Percentiles rank a stretch among this genome's conserved stretches.
Evolutionary conservation across 2,888 invertebrate species (phyloP).

Genomic region (Eledone cirrhosa): DNA sequence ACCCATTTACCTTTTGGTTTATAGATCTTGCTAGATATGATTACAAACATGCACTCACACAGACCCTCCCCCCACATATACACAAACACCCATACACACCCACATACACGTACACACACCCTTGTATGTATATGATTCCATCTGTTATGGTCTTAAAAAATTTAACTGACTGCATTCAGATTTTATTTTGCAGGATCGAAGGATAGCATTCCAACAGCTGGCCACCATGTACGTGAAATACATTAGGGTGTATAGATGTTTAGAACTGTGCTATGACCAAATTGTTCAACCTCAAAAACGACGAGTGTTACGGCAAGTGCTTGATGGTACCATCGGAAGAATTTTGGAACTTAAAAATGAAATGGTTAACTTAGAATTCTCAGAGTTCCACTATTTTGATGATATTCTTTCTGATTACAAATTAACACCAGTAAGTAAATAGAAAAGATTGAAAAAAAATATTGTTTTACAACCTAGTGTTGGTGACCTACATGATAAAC

Average conservation of each 20-base stretch:
- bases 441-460: not conserved
- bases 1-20: too few species aligned
- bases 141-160: too few species aligned
- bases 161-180: too few species aligned
- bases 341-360: constrained; percentile 87
- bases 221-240: constrained; percentile 80
- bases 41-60: too few species aligned
- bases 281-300: constrained; percentile 92
- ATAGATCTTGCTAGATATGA: too few species aligned
- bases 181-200: constrained; percentile 59
- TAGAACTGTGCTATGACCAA: constrained; percentile 88
- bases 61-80: too few species aligned
- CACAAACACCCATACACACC: too few species aligned
- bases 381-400: constrained; percentile 88
- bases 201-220: constrained; percentile 65
- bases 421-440: constrained; percentile 74
- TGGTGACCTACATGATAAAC: too few species aligned
- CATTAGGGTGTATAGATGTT: constrained; percentile 77
- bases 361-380: constrained; percentile 84
- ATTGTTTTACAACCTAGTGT: too few species aligned
- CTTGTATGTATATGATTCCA: too few species aligned
- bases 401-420: constrained; percentile 79
- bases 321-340: constrained; percentile 77
- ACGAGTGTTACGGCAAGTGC: constrained; percentile 74
- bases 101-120: too few species aligned